A percentile compares a stretch with the other conserved stretches of the same genome.
Evolutionary conservation across 1,140 invertebrate species (phyloP).

Genomic region (Hyphantria cunea): DNA sequence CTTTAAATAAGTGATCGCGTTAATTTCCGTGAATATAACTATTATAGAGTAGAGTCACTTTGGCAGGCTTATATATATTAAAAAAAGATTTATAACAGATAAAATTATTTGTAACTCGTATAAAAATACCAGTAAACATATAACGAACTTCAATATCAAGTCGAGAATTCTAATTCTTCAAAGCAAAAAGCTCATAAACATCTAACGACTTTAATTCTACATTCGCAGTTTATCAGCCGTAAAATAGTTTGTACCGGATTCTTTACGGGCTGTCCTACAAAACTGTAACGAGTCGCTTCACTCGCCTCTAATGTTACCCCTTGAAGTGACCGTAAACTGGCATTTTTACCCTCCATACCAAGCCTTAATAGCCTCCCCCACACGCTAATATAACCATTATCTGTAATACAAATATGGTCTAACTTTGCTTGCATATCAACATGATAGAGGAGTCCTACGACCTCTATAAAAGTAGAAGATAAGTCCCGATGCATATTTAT

Average conservation of each 20-base stretch:
- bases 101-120: no score
- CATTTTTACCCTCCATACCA: constrained; percentile 4
- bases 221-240: constrained; percentile 1
- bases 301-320: constrained; percentile 1
- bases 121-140: no score
- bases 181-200: background rate
- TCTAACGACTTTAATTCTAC: constrained; percentile 1
- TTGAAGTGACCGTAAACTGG: constrained; percentile 7
- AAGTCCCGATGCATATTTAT: constrained; percentile 7
- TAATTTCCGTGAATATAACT: no score
- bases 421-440: background rate
- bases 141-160: background rate
- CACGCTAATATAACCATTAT: background rate
- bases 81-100: no score
- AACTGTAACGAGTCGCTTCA: background rate
- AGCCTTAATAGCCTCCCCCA: background rate
- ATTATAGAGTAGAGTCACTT: no score
- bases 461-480: background rate
- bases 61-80: no score
- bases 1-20: no score
- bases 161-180: no score
- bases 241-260: constrained; percentile 1
- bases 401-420: background rate
- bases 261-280: constrained; percentile 1
- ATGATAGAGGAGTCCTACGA: background rate